Percentiles rank a stretch among this genome's conserved stretches.
Evolutionary conservation across 2,888 invertebrate genomes (phyloP).

Genomic region (Dicyrtoma fusca): DNA sequence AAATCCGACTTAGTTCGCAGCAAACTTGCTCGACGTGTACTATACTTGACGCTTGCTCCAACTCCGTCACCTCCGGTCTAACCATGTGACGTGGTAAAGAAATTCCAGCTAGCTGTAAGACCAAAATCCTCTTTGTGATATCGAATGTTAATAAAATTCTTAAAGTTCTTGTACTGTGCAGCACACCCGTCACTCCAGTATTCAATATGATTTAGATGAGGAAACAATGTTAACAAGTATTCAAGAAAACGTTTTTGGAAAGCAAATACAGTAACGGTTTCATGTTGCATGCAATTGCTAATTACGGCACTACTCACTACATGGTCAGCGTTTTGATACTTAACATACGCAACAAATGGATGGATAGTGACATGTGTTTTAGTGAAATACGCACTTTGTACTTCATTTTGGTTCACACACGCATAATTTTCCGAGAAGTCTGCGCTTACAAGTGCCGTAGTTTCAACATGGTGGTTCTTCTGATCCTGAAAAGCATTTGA

Average conservation of each 20-base stretch:
- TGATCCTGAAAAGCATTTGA: too few relatives aligned
- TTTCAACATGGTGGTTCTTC: too few relatives aligned
- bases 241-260: neutral
- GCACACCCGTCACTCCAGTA: conserved; percentile 30
- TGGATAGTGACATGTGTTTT: too few relatives aligned
- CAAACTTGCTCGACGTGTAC: too few relatives aligned
- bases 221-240: neutral
- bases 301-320: neutral
- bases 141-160: conserved; percentile 18
- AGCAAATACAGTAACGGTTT: too few relatives aligned
- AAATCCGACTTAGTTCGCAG: too few relatives aligned
- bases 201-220: conserved; percentile 13
- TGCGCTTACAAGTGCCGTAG: neutral
- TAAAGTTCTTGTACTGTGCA: conserved; percentile 33
- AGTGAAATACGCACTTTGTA: neutral
- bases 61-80: conserved; percentile 13
- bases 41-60: too few relatives aligned
- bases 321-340: neutral
- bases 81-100: conserved; percentile 32
- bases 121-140: conserved; percentile 6
- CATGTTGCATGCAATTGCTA: neutral
- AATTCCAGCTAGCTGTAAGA: conserved; percentile 23
- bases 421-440: neutral
- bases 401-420: neutral
- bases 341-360: neutral